Conservation (phyloP, 2,797 vertebrate genomes). For the Arnoldichthys spilopterus region DNA sequence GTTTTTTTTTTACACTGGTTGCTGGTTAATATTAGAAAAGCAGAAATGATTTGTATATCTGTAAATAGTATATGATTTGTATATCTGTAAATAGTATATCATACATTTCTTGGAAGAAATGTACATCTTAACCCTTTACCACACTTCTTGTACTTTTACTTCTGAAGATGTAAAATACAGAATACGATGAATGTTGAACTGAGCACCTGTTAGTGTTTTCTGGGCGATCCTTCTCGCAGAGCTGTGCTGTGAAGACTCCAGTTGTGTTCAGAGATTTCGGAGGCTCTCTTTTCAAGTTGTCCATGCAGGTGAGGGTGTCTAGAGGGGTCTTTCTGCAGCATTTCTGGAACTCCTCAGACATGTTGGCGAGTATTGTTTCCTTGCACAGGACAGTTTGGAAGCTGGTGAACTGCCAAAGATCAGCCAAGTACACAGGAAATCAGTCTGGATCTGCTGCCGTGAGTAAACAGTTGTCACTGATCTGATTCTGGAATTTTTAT, state of each 20-base stretch:
- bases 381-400: conserved; percentile 63
- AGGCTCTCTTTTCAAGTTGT: conserved; percentile 61
- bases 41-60: no score
- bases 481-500: not conserved
- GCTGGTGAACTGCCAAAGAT: conserved; percentile 44
- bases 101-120: no score
- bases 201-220: conserved; percentile 57
- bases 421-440: conserved; percentile 4
- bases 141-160: not conserved
- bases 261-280: not conserved
- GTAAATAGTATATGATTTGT: no score
- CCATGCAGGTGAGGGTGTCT: conserved; percentile 71
- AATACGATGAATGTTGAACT: not conserved
- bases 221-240: conserved; percentile 63
- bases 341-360: conserved; percentile 58
- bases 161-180: not conserved
- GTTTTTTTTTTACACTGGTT: not conserved
- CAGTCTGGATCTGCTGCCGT: not conserved
- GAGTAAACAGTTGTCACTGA: not conserved
- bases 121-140: no score
- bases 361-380: conserved; percentile 38
- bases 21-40: not conserved
- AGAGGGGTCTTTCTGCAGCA: conserved; percentile 72
- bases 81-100: no score
- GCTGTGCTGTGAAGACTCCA: conserved; percentile 32